A percentile compares a stretch with the other conserved stretches of the same genome.
Conservation (phyloP, 1,140 invertebrate species). For the Drosophila sturtevanti region DNA sequence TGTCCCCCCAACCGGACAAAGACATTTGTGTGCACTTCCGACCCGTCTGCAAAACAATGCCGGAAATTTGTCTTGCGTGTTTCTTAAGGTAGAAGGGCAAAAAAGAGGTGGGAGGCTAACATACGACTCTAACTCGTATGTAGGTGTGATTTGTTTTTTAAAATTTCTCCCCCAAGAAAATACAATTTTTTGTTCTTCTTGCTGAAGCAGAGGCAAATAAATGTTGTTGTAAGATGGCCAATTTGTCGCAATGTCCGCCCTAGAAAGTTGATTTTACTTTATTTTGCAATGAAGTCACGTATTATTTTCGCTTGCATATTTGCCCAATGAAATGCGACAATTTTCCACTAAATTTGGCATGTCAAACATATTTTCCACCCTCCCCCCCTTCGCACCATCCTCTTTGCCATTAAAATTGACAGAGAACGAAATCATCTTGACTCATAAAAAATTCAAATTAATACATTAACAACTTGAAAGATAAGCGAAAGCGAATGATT, state of each 20-base stretch:
- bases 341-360: constrained; percentile 79
- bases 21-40: constrained; percentile 44
- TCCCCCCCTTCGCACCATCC: background rate
- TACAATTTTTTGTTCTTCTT: background rate
- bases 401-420: background rate
- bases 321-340: constrained; percentile 74
- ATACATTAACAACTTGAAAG: constrained; percentile 66
- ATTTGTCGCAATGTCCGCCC: constrained; percentile 62
- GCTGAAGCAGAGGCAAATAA: constrained; percentile 4
- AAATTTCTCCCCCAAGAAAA: constrained; percentile 41
- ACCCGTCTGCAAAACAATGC: constrained; percentile 25
- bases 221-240: constrained; percentile 44
- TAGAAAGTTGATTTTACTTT: constrained; percentile 31
- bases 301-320: constrained; percentile 73
- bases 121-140: constrained; percentile 25
- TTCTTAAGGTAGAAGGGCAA: background rate
- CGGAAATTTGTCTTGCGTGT: constrained; percentile 67
- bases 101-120: background rate
- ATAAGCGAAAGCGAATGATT: constrained; percentile 34
- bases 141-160: constrained; percentile 80
- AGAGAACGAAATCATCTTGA: background rate
- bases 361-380: constrained; percentile 71
- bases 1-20: constrained; percentile 39
- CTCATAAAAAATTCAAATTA: constrained; percentile 71
- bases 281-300: constrained; percentile 70